Evolutionary conservation across 1,140 invertebrate species (phyloP).

Genomic region (Zeugodacus cucurbitae): DNA sequence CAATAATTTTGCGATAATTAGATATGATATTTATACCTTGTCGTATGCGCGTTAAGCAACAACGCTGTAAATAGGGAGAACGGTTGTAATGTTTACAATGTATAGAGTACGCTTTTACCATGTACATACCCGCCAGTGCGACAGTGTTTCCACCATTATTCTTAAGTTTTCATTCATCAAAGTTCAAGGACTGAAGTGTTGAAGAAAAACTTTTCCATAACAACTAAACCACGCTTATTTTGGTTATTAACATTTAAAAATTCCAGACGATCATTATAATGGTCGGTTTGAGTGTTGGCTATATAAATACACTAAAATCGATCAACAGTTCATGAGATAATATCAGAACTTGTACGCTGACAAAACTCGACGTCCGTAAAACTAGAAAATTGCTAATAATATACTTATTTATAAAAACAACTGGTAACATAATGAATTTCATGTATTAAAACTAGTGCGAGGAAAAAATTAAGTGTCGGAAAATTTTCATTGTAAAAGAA

Average conservation of each 20-base stretch:
- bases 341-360: no score
- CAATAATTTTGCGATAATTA: background rate
- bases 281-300: background rate
- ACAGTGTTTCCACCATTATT: background rate
- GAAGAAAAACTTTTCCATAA: slow-evolving; percentile 28
- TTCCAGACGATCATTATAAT: background rate
- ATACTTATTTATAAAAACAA: background rate
- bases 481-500: background rate
- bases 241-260: background rate
- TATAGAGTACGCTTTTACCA: background rate
- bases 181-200: slow-evolving; percentile 41
- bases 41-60: background rate
- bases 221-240: background rate
- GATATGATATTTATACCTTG: background rate
- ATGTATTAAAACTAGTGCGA: background rate
- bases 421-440: background rate
- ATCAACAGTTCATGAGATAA: no score
- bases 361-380: no score
- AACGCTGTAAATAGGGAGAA: background rate
- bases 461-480: background rate
- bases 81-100: background rate
- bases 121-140: slow-evolving; percentile 23
- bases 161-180: slow-evolving; percentile 41
- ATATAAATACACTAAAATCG: background rate
- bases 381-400: background rate